phyloP scores from a whole-genome alignment of 2,113 vertebrate genomes.

The Micromys minutus region DNA sequence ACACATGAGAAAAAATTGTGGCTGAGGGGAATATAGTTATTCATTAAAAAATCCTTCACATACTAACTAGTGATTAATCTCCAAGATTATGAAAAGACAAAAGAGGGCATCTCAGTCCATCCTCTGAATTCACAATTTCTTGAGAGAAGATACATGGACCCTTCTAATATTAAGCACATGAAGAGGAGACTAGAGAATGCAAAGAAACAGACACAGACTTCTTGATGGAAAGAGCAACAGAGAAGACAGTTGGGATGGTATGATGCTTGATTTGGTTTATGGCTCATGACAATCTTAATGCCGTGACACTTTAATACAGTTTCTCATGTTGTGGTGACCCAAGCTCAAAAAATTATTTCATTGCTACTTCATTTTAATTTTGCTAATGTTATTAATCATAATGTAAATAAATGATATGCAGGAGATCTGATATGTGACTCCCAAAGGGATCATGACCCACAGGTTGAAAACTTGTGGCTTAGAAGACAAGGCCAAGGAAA shows the following conservation, averaged over 20 bases:
- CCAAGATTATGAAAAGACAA: not conserved
- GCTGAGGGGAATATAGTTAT: not conserved
- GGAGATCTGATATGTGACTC: not conserved
- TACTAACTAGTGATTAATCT: not conserved
- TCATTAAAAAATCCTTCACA: slow-evolving; percentile 33
- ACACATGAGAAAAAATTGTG: not conserved
- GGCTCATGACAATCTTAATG: not conserved
- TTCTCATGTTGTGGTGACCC: not conserved
- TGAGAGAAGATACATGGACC: not conserved
- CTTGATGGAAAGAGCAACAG: not conserved
- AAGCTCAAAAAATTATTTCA: not conserved
- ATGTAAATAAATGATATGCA: not conserved
- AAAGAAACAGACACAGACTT: not conserved
- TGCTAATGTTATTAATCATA: not conserved
- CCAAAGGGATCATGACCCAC: not conserved
- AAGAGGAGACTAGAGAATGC: not conserved
- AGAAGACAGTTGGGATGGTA: not conserved
- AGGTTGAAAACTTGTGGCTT: not conserved
- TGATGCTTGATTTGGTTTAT: not conserved
- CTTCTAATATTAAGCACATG: not conserved
- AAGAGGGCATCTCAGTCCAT: not conserved
- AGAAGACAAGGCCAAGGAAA: not conserved
- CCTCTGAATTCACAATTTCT: not conserved
- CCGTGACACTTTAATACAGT: not conserved
- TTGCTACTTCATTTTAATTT: not conserved